phyloP scores from a whole-genome alignment of 2,113 vertebrate genomes.

The Barnardius zonarius region DNA sequence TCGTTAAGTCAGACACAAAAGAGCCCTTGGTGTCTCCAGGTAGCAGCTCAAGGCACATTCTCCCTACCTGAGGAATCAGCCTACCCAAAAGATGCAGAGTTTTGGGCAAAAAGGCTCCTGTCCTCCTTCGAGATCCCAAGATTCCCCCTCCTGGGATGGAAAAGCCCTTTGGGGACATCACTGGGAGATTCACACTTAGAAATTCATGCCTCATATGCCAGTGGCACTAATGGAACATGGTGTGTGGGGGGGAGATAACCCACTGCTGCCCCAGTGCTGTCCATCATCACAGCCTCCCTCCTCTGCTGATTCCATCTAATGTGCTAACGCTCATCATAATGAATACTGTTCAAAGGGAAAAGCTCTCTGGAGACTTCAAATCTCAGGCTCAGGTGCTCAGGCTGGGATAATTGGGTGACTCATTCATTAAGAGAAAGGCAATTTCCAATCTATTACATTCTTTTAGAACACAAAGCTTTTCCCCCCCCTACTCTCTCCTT shows the following conservation, averaged over 20 bases:
- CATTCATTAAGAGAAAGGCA: conserved; percentile 71
- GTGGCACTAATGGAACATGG: background rate
- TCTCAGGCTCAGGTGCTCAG: conserved; percentile 65
- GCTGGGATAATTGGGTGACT: conserved; percentile 64
- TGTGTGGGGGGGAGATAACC: background rate
- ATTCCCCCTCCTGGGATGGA: background rate
- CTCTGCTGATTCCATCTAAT: conserved; percentile 13
- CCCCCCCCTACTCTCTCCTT: background rate
- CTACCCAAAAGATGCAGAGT: accelerated
- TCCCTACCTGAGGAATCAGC: background rate
- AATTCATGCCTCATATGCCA: background rate
- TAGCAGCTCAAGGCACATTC: background rate
- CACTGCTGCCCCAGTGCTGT: background rate
- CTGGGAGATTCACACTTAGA: background rate
- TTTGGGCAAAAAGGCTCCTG: background rate
- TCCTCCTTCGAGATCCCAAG: background rate
- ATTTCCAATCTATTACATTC: conserved; percentile 66
- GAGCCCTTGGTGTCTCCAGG: background rate
- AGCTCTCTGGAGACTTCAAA: conserved; percentile 45
- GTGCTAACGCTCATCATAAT: conserved; percentile 46
- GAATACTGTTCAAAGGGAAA: conserved; percentile 69
- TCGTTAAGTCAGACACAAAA: background rate
- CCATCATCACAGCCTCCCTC: background rate
- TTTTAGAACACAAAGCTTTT: conserved; percentile 64
- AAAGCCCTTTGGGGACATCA: background rate